Evolutionary conservation across 2,888 invertebrate species (phyloP).

Genomic region (Mantis religiosa): DNA sequence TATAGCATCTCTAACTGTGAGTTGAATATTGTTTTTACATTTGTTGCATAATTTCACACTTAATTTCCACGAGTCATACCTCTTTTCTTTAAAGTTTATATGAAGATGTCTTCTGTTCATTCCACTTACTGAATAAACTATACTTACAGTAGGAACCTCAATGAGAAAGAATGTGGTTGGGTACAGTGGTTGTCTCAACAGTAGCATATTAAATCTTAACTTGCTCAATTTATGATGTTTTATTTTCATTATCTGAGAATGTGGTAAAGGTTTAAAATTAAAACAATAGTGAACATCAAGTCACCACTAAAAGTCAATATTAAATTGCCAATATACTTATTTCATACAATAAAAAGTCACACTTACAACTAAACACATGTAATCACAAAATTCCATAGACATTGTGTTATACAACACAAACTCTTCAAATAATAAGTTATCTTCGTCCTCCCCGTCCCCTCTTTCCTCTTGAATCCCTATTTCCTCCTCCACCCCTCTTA

Average conservation of each 20-base stretch:
- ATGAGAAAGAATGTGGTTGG: no score
- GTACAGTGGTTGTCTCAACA: no score
- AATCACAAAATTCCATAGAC: background rate
- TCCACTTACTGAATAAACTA: no score
- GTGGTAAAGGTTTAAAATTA: background rate
- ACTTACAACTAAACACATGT: background rate
- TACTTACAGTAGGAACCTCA: no score
- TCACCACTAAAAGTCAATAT: background rate
- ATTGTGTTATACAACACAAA: background rate
- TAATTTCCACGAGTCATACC: no score
- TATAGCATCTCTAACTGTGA: no score
- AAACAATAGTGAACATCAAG: background rate
- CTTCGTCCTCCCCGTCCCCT: slow-evolving; percentile 6
- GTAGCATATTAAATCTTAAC: no score
- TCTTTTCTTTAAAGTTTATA: no score
- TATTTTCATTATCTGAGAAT: background rate
- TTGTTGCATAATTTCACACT: no score
- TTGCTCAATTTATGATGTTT: background rate
- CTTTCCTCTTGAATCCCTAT: background rate
- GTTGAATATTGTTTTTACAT: no score
- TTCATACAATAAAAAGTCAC: background rate
- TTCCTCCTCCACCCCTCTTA: background rate
- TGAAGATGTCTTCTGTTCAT: no score
- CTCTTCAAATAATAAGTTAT: background rate
- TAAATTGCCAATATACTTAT: background rate